phyloP scores from a whole-genome alignment of 2,888 invertebrate genomes.

The Torymus auratus region DNA sequence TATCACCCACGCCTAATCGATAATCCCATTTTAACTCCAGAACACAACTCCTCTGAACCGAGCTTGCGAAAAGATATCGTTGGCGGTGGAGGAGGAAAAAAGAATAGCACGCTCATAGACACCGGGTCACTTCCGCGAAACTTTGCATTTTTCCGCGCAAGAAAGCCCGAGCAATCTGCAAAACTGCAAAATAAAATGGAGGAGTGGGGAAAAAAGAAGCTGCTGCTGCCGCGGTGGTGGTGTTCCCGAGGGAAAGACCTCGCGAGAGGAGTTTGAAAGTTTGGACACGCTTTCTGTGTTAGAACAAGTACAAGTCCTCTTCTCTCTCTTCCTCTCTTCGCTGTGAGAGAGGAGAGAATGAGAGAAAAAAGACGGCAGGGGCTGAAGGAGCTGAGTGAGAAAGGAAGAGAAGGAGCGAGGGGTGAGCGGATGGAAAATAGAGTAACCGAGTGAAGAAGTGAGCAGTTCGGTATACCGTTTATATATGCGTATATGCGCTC shows the following conservation, averaged over 20 bases:
- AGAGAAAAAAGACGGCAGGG: background rate
- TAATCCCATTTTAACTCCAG: background rate
- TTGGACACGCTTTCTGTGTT: constrained; percentile 71
- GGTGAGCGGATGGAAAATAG: constrained; percentile 31
- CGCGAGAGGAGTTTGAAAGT: constrained; percentile 65
- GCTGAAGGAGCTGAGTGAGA: background rate
- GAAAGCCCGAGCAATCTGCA: constrained; percentile 52
- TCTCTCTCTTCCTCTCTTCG: no score
- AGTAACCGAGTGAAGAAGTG: constrained; percentile 15
- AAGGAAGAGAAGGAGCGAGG: constrained; percentile 2
- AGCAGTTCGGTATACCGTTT: constrained; percentile 29
- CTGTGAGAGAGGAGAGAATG: background rate
- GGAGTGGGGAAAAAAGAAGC: constrained; percentile 23
- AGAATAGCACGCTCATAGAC: background rate
- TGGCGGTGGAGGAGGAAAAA: background rate
- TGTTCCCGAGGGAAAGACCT: constrained; percentile 39
- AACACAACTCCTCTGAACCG: background rate
- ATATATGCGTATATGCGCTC: background rate
- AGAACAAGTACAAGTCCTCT: constrained; percentile 58
- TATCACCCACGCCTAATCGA: background rate
- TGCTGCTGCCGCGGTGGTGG: constrained; percentile 26
- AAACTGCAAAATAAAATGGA: constrained; percentile 54
- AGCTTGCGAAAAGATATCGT: constrained; percentile 13
- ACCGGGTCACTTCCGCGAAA: constrained; percentile 44
- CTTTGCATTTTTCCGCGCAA: constrained; percentile 53